These are phyloP conservation scores for Centruroides vittatus DNA, from an alignment of 1,140 invertebrate species.

Conservation along the genomic window DNA sequence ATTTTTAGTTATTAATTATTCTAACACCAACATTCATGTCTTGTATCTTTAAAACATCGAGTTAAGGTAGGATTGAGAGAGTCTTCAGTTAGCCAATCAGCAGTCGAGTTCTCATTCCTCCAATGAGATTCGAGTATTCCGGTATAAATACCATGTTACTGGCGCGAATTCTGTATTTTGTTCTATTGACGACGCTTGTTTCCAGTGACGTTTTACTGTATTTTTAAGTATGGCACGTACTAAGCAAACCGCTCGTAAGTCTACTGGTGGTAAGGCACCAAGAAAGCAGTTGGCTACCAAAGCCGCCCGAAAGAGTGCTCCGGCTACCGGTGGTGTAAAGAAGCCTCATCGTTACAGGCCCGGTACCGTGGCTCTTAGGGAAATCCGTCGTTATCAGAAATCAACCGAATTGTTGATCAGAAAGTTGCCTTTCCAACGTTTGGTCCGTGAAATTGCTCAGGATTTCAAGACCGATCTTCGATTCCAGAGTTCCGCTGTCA, in stretches of 20 bases:
- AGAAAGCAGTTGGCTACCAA: slow-evolving; percentile 43
- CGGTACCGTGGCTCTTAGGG: slow-evolving; percentile 30
- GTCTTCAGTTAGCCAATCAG: no score
- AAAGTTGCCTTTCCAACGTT: slow-evolving; percentile 32
- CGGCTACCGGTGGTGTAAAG: slow-evolving; percentile 67
- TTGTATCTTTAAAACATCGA: no score
- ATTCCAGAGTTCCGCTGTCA: slow-evolving; percentile 60
- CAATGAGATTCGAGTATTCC: no score
- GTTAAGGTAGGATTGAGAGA: no score
- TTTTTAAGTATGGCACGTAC: slow-evolving; percentile 53
- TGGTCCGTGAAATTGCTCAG: slow-evolving; percentile 55
- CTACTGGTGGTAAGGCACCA: slow-evolving; percentile 63
- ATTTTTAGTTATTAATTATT: no score
- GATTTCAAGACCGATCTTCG: slow-evolving; percentile 55
- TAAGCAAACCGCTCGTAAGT: slow-evolving; percentile 39
- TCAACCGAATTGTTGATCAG: slow-evolving; percentile 57
- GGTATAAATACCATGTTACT: no score
- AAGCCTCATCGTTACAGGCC: slow-evolving; percentile 41
- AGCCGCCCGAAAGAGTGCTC: slow-evolving; percentile 39
- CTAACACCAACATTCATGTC: no score
- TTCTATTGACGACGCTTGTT: no score
- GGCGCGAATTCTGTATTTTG: no score
- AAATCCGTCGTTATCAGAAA: slow-evolving; percentile 44
- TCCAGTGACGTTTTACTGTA: no score
- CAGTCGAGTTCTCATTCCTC: no score